These are phyloP conservation scores for Agrilus biguttatus DNA, from an alignment of 2,888 invertebrate genomes.

Conservation along the genomic window DNA sequence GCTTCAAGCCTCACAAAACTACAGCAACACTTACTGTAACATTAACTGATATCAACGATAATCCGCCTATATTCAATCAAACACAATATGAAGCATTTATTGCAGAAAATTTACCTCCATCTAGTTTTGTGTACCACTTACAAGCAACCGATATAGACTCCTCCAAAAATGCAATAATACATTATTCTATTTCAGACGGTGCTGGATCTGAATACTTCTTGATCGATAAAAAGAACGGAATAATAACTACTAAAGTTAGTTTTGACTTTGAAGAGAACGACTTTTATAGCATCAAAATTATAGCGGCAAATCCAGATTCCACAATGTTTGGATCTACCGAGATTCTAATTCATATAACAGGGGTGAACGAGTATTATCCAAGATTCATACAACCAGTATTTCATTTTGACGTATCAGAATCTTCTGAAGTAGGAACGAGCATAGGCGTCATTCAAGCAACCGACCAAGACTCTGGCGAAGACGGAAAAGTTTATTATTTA, in stretches of 20 bases:
- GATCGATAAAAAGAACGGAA: conserved; percentile 64
- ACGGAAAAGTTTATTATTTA: conserved; percentile 81
- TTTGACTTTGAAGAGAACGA: conserved; percentile 82
- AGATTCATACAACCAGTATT: conserved; percentile 80
- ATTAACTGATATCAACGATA: conserved; percentile 86
- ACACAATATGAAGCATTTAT: conserved; percentile 62
- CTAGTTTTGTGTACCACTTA: conserved; percentile 60
- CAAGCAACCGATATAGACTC: conserved; percentile 76
- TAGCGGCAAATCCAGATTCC: conserved; percentile 79
- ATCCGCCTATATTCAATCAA: conserved; percentile 75
- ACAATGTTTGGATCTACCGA: conserved; percentile 61
- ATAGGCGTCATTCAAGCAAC: conserved; percentile 80
- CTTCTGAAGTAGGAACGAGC: conserved; percentile 69
- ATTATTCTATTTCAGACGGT: conserved; percentile 68
- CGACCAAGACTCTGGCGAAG: conserved; percentile 77
- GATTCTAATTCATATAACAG: conserved; percentile 62
- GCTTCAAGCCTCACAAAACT: conserved; percentile 61
- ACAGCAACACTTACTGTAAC: conserved; percentile 73
- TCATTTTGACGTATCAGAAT: conserved; percentile 86
- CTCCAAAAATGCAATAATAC: conserved; percentile 71
- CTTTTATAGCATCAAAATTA: conserved; percentile 57
- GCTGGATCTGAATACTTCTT: conserved; percentile 59
- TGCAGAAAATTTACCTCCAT: conserved; percentile 66
- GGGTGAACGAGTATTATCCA: conserved; percentile 80
- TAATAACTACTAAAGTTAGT: conserved; percentile 55